Percentiles rank a stretch among this genome's conserved stretches.
These are phyloP conservation scores for Rhogogaster chlorosoma DNA, from an alignment of 2,888 invertebrate species.

Conservation along the genomic window DNA sequence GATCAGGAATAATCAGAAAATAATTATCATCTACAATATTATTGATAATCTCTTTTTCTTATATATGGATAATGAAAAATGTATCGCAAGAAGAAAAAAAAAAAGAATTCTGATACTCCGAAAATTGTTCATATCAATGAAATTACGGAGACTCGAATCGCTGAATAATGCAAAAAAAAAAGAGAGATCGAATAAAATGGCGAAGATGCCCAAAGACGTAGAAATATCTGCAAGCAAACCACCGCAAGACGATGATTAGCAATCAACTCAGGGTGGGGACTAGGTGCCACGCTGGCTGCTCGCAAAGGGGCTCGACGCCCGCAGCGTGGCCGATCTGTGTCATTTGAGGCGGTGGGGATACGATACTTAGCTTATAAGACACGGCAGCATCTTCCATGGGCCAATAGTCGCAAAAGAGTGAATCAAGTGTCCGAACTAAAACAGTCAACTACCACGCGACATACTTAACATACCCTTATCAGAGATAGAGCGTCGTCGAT, in stretches of 20 bases:
- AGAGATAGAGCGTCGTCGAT: not conserved
- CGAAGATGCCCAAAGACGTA: not conserved
- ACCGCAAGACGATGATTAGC: slow-evolving; percentile 53
- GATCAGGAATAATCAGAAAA: not conserved
- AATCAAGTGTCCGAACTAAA: slow-evolving; percentile 62
- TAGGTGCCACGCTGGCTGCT: slow-evolving; percentile 77
- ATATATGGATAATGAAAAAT: not conserved
- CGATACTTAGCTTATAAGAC: slow-evolving; percentile 72
- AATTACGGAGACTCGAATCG: not conserved
- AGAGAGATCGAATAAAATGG: not conserved
- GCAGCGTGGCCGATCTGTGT: slow-evolving; percentile 60
- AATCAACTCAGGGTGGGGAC: slow-evolving; percentile 59
- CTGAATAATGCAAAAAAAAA: not conserved
- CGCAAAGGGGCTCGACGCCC: slow-evolving; percentile 70
- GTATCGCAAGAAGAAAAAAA: not conserved
- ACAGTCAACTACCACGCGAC: not conserved
- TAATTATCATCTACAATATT: not conserved
- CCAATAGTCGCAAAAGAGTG: slow-evolving; percentile 76
- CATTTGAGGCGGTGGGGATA: slow-evolving; percentile 68
- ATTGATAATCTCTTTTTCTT: not conserved
- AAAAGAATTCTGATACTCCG: no score
- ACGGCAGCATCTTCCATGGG: slow-evolving; percentile 69
- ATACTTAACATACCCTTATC: not conserved
- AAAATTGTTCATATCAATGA: not conserved
- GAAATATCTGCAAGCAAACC: not conserved